Conservation (phyloP, 2,888 invertebrate species). For the Synanthedon tipuliformis region DNA sequence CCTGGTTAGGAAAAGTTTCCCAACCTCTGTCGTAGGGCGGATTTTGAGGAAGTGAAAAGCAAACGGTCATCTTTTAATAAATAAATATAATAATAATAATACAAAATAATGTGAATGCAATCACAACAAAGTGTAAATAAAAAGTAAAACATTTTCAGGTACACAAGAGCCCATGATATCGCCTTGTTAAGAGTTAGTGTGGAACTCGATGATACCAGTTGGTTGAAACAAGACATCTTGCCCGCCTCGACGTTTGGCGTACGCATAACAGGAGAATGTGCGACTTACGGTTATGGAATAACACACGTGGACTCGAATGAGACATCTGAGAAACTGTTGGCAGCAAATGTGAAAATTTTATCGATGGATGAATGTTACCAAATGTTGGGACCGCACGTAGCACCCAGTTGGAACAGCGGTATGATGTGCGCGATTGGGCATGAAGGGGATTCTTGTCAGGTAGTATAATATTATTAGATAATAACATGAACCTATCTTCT, state of each 20-base stretch:
- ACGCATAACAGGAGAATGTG: conserved; percentile 41
- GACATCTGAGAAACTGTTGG: conserved; percentile 29
- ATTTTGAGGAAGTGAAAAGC: too few species aligned
- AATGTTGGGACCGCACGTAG: conserved; percentile 33
- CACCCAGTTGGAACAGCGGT: conserved; percentile 38
- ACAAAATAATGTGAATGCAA: neutral
- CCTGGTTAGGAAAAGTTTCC: too few species aligned
- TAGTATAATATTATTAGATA: conserved; percentile 9
- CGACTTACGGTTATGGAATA: conserved; percentile 50
- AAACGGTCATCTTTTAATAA: too few species aligned
- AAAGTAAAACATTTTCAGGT: conserved; percentile 29
- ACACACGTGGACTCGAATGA: conserved; percentile 17
- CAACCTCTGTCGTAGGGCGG: too few species aligned
- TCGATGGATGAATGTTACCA: conserved; percentile 44
- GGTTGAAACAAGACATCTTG: conserved; percentile 29
- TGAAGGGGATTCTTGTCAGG: conserved; percentile 54
- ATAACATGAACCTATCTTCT: too few species aligned
- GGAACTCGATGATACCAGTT: conserved; percentile 24
- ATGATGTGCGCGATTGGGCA: conserved; percentile 58
- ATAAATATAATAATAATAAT: neutral
- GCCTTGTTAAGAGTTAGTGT: conserved; percentile 40
- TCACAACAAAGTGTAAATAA: too few species aligned
- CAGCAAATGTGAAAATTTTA: conserved; percentile 35
- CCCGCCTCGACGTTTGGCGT: conserved; percentile 44
- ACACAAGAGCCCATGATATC: conserved; percentile 50